Conservation (phyloP, 1,140 invertebrate species). For the Eumaeus atala region DNA sequence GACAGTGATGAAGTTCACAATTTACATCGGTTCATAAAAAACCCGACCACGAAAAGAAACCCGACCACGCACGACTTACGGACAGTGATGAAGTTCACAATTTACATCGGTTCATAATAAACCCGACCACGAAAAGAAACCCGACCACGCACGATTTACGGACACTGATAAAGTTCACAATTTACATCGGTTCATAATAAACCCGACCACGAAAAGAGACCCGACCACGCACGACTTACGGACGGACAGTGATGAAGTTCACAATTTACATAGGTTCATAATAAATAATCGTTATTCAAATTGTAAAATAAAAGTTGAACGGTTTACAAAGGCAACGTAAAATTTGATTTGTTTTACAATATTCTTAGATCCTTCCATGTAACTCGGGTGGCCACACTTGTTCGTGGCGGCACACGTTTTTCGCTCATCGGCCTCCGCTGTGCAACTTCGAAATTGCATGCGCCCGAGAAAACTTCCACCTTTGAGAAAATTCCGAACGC, state of each 20-base stretch:
- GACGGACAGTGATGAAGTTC: not conserved
- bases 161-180: too few relatives aligned
- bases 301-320: conserved; percentile 4
- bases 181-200: too few relatives aligned
- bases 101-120: conserved; percentile 1
- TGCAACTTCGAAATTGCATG: conserved; percentile 58
- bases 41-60: too few relatives aligned
- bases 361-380: not conserved
- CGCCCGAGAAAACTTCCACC: conserved; percentile 57
- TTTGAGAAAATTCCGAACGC: conserved; percentile 55
- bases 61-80: conserved; percentile 5
- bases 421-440: conserved; percentile 27
- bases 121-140: too few relatives aligned
- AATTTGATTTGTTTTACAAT: conserved; percentile 3
- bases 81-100: not conserved
- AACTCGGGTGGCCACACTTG: conserved; percentile 15
- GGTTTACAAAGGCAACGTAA: not conserved
- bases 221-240: conserved; percentile 5
- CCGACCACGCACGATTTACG: conserved; percentile 4
- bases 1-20: too few relatives aligned
- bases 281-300: not conserved
- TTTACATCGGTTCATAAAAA: too few relatives aligned
- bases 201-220: too few relatives aligned
- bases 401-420: conserved; percentile 23
- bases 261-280: conserved; percentile 2